Percentiles rank a stretch among this genome's conserved stretches.
These are phyloP conservation scores for Drosophila ironensis DNA, from an alignment of 1,140 invertebrate genomes.

Conservation along the genomic window DNA sequence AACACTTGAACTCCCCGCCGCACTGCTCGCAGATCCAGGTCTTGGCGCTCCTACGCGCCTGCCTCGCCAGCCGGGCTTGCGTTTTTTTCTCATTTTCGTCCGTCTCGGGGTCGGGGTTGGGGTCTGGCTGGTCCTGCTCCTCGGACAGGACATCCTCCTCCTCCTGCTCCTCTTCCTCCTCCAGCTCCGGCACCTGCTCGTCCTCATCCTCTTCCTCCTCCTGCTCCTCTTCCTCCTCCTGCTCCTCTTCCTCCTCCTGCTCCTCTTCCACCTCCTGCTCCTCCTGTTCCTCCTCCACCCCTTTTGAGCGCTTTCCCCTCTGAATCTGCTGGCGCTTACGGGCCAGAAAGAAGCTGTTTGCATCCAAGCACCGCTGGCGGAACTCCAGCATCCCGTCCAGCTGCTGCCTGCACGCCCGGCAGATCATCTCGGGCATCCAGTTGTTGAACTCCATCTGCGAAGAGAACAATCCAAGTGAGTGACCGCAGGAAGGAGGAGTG, in stretches of 20 bases:
- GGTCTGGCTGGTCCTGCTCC: background rate
- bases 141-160: background rate
- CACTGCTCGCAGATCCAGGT: constrained; percentile 62
- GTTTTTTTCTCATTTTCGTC: too few species aligned
- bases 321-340: too few species aligned
- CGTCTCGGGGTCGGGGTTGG: too few species aligned
- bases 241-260: background rate
- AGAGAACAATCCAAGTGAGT: background rate
- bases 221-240: background rate
- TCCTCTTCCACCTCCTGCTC: background rate
- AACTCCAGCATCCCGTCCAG: constrained; percentile 31
- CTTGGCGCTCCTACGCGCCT: background rate
- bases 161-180: background rate
- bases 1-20: constrained; percentile 54
- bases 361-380: constrained; percentile 33
- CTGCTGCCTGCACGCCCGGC: constrained; percentile 28
- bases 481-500: background rate
- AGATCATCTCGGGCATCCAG: constrained; percentile 38
- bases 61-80: background rate
- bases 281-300: background rate
- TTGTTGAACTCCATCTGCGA: constrained; percentile 41
- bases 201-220: background rate
- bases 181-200: background rate
- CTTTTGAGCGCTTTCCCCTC: constrained; percentile 23
- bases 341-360: constrained; percentile 1